Evolutionary conservation across 2,888 invertebrate genomes (phyloP), one percentile per base, ranked within the genome.

Genomic region (Synergus itoensis): DNA sequence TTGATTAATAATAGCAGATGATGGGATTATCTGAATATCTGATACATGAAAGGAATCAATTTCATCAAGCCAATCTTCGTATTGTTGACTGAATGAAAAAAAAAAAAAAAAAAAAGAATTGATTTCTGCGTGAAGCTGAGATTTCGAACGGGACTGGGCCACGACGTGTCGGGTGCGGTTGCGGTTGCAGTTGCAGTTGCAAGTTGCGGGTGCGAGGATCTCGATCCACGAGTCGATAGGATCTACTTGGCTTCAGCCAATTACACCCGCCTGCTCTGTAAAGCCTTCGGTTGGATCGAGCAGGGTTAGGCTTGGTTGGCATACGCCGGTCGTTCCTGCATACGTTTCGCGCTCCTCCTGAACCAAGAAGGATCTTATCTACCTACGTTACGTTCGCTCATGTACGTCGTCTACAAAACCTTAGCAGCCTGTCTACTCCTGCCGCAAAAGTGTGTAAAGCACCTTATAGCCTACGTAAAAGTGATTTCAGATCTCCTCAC

Each of bases 171-270:
- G 84, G 79, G 80, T 80, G 83, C 83, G 81, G 83, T 64, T 81
- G 80, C 79, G 77, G 80, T 78, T 80, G 83, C 80, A 78, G 57
- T 80, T 79, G 77, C 76, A 69, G 76, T 75, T 77, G 80, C 79
- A 79, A 21, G 83, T 83, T 82, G 84, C 86, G 86, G 88, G 88
- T 86, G 89, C 88, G 87, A 89, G 89, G 86, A 88, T 90, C 89
- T 89, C 89, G 90, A 90, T 90, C 82, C 89, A 85, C 81, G 81
- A 80, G 73, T 85, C 84, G 90, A 91, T 91, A 91, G 88, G 87
- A 91, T 91, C 91, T 87, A 81, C 82, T 82, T 84, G 85, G 73
- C 84, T 81, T 81, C 81, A 86, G 89, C 91, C 91, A 91, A 91
- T 91, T 91, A 91, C 90, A 90, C 89, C 87, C 89, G 88, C 88